Conservation (phyloP, 1,140 invertebrate species). For the Onthophagus taurus region DNA sequence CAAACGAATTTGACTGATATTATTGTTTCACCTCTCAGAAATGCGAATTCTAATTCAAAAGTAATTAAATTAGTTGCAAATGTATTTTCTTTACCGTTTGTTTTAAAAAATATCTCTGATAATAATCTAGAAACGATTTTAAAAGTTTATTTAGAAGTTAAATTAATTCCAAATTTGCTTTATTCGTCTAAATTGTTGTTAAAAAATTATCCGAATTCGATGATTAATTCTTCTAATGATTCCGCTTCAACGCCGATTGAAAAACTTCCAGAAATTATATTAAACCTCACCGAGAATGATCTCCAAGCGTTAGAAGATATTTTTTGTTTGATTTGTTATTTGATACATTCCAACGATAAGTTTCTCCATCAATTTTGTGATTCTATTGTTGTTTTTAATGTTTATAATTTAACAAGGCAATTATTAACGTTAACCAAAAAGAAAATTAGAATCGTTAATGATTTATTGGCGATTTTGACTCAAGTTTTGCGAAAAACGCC, state of each 20-base stretch:
- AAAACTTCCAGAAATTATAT: constrained; percentile 22
- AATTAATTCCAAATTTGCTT: constrained; percentile 66
- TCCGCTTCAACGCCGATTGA: neutral
- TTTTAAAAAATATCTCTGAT: constrained; percentile 42
- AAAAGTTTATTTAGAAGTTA: constrained; percentile 61
- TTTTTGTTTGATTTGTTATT: constrained; percentile 57
- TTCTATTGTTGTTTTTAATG: constrained; percentile 56
- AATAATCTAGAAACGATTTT: constrained; percentile 29
- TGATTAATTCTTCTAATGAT: constrained; percentile 12
- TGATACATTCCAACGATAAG: constrained; percentile 57
- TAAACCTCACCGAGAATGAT: constrained; percentile 47
- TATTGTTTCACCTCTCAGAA: constrained; percentile 59
- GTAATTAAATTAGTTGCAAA: constrained; percentile 60
- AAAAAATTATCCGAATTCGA: constrained; percentile 34
- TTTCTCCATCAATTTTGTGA: constrained; percentile 72
- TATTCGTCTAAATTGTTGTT: constrained; percentile 59
- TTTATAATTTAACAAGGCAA: constrained; percentile 43
- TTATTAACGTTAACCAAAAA: constrained; percentile 47
- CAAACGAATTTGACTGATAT: constrained; percentile 58
- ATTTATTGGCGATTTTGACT: constrained; percentile 61
- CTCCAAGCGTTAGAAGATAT: constrained; percentile 55
- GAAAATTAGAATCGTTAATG: constrained; percentile 48
- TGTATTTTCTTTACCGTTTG: constrained; percentile 59
- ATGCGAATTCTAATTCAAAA: constrained; percentile 50
- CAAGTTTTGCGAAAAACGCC: constrained; percentile 64